phyloP scores from a whole-genome alignment of 2,888 invertebrate genomes.

The Hirtodrosophila trivittata region DNA sequence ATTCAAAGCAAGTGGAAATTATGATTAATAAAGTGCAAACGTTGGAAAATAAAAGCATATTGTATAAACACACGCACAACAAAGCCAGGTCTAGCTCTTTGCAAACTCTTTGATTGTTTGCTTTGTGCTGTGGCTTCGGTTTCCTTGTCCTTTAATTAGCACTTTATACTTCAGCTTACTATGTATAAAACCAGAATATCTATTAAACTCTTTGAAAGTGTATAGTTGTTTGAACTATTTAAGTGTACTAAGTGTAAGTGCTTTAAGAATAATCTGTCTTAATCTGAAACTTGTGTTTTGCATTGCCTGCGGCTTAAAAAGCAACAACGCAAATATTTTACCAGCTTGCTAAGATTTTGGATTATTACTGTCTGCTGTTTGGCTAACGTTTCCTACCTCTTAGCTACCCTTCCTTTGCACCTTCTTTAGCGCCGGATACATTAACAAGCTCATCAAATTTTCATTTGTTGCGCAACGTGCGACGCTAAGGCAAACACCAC shows the following conservation, averaged over 20 bases:
- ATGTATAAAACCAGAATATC: no score
- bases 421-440: neutral
- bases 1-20: conserved; percentile 35
- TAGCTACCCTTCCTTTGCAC: neutral
- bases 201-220: no score
- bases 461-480: conserved; percentile 29
- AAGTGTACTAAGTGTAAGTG: no score
- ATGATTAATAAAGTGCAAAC: conserved; percentile 52
- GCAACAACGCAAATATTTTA: neutral
- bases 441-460: conserved; percentile 45
- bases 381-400: neutral
- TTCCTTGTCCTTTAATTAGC: no score
- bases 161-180: no score
- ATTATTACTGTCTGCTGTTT: neutral
- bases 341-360: neutral
- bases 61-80: no score
- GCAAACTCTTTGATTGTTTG: no score
- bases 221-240: no score
- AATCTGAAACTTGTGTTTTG: no score
- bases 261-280: no score
- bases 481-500: neutral
- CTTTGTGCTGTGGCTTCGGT: no score
- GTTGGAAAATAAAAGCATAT: conserved; percentile 2
- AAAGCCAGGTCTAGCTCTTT: no score
- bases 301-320: neutral